phyloP scores from a whole-genome alignment of 2,888 invertebrate species.

The Operophtera brumata region DNA sequence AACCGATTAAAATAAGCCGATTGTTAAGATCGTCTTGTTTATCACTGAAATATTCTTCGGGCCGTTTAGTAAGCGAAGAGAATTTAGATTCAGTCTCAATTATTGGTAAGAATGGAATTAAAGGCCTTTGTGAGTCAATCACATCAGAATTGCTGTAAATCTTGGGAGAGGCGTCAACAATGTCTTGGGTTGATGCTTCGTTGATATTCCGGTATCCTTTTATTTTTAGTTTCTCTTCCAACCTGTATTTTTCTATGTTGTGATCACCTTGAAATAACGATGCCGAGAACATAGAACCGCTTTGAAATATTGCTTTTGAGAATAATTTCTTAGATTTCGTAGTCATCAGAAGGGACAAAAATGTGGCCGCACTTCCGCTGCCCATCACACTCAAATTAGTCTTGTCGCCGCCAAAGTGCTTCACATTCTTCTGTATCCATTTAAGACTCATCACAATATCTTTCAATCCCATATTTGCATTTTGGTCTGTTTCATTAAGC shows the following conservation, averaged over 20 bases:
- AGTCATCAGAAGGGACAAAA: constrained; percentile 56
- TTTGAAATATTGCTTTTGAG: constrained; percentile 70
- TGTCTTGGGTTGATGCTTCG: constrained; percentile 48
- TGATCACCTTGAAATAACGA: constrained; percentile 57
- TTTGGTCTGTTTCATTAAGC: constrained; percentile 51
- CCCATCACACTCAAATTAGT: constrained; percentile 65
- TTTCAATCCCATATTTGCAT: constrained; percentile 72
- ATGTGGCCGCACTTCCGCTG: constrained; percentile 65
- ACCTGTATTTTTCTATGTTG: constrained; percentile 47
- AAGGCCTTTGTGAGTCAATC: constrained; percentile 58
- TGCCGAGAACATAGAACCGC: constrained; percentile 65
- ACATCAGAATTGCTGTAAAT: constrained; percentile 60
- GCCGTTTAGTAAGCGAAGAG: constrained; percentile 47
- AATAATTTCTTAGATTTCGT: constrained; percentile 61
- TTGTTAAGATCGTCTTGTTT: constrained; percentile 37
- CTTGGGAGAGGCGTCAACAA: constrained; percentile 52
- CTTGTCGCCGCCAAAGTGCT: constrained; percentile 62
- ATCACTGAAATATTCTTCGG: constrained; percentile 41
- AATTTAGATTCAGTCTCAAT: constrained; percentile 48
- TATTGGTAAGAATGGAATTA: constrained; percentile 66
- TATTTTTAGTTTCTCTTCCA: constrained; percentile 48
- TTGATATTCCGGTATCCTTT: constrained; percentile 38
- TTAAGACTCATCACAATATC: constrained; percentile 69
- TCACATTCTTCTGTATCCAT: constrained; percentile 65
- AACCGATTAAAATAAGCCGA: constrained; percentile 69